Evolutionary conservation across 1,140 invertebrate species (phyloP).

Genomic region (Monochamus saltuarius): DNA sequence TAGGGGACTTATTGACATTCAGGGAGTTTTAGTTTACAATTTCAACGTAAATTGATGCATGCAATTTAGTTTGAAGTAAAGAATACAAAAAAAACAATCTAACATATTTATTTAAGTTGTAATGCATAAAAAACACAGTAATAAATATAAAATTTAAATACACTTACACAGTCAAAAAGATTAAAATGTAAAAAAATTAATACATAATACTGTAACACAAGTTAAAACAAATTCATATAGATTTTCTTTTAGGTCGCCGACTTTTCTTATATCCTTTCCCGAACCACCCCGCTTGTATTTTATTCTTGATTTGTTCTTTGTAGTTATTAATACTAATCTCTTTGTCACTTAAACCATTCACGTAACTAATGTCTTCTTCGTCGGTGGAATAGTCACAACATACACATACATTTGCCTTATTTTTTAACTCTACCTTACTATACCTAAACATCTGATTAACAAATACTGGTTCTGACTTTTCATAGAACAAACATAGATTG

Average conservation of each 20-base stretch:
- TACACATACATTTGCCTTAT: conserved; percentile 54
- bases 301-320: conserved; percentile 45
- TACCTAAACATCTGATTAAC: conserved; percentile 50
- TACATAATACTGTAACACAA: no score
- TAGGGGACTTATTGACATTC: no score
- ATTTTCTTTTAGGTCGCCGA: conserved; percentile 25
- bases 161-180: no score
- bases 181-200: no score
- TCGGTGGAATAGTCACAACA: conserved; percentile 59
- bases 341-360: conserved; percentile 26
- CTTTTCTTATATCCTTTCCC: conserved; percentile 59
- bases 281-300: conserved; percentile 61
- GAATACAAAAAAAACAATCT: no score
- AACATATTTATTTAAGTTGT: no score
- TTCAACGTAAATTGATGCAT: no score
- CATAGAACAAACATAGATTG: conserved; percentile 58
- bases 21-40: no score
- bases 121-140: no score
- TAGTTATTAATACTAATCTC: conserved; percentile 31
- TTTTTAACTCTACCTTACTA: conserved; percentile 50
- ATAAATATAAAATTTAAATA: no score
- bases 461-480: conserved; percentile 51
- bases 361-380: conserved; percentile 45
- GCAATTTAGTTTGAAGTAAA: no score
- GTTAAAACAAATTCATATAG: background rate